These are phyloP conservation scores for Drosophila ambigua DNA, from an alignment of 1,140 invertebrate species.

Conservation along the genomic window DNA sequence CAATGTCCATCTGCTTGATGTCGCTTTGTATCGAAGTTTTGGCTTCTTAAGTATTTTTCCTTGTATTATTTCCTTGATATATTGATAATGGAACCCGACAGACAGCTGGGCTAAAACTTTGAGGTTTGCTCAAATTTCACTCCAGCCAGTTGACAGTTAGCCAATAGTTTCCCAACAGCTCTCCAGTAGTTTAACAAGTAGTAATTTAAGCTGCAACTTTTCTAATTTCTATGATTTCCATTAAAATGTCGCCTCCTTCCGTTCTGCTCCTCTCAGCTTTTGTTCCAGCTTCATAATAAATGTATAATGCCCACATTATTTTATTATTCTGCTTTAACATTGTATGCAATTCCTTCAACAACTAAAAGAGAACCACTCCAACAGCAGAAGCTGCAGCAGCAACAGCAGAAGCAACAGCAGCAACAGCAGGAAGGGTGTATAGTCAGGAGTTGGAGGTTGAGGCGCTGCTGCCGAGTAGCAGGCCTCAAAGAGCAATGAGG, in stretches of 20 bases:
- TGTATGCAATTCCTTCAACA: conserved; percentile 21
- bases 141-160: no score
- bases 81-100: no score
- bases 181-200: conserved; percentile 3
- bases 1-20: no score
- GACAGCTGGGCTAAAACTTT: no score
- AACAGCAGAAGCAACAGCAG: conserved; percentile 1
- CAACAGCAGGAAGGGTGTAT: not conserved
- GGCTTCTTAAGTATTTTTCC: no score
- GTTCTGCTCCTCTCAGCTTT: conserved; percentile 9
- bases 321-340: conserved; percentile 49
- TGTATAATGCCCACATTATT: conserved; percentile 36
- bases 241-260: conserved; percentile 24
- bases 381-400: not conserved
- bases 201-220: conserved; percentile 20
- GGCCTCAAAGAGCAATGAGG: conserved; percentile 63
- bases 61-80: no score
- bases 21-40: no score
- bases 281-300: conserved; percentile 38
- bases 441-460: conserved; percentile 9
- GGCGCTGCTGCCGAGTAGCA: conserved; percentile 8
- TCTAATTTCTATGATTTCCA: conserved; percentile 27
- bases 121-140: not conserved
- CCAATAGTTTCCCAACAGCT: conserved; percentile 6
- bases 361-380: no score